Evolutionary conservation across 2,113 vertebrate genomes (phyloP).

Genomic region (Petaurus breviceps): DNA sequence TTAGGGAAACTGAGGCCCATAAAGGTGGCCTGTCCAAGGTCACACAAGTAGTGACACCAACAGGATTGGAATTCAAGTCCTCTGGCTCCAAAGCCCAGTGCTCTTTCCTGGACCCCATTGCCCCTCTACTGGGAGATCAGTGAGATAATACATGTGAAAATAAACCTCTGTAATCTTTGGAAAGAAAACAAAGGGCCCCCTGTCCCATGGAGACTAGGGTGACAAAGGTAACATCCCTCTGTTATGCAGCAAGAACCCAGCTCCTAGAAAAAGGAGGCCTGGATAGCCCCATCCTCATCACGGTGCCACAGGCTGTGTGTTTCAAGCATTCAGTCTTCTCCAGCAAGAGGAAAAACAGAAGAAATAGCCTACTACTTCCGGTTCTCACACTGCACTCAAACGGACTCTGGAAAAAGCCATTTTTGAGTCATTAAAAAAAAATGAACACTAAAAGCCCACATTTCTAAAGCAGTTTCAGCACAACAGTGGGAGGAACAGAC

Average conservation of each 20-base stretch:
- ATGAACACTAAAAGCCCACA: background rate
- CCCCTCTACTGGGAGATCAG: background rate
- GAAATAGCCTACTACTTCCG: background rate
- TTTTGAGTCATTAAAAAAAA: background rate
- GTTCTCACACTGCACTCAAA: background rate
- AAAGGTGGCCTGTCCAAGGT: background rate
- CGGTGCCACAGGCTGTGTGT: background rate
- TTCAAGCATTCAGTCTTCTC: background rate
- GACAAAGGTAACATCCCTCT: background rate
- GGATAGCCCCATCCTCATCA: background rate
- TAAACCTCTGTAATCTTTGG: background rate
- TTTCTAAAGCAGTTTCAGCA: background rate
- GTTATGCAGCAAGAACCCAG: background rate
- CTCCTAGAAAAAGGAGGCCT: background rate
- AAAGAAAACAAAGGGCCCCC: background rate
- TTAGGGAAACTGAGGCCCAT: background rate
- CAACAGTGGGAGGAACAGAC: background rate
- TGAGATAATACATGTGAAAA: background rate
- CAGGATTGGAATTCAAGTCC: background rate
- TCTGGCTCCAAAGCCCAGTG: background rate
- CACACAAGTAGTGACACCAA: background rate
- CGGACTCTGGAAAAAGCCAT: background rate
- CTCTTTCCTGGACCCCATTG: background rate
- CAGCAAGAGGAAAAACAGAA: background rate
- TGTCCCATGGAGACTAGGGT: background rate